Conservation (phyloP, 2,888 invertebrate species). For the Athalia circularis region DNA sequence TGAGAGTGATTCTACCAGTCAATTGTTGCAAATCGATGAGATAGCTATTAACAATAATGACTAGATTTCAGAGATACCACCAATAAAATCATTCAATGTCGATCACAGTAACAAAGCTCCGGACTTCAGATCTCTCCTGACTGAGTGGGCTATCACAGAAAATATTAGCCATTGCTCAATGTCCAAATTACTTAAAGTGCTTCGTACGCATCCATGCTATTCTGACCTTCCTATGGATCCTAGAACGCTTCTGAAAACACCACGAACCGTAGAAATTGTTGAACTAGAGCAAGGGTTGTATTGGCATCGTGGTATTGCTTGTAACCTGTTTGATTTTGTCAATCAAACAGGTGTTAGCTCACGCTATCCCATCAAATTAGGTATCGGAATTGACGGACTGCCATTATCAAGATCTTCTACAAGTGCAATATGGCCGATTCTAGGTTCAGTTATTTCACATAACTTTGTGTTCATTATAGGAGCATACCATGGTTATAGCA, state of each 20-base stretch:
- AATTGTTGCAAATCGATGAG: too few relatives aligned
- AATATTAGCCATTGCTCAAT: slow-evolving; percentile 8
- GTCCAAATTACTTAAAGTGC: slow-evolving; percentile 16
- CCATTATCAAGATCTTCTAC: slow-evolving; percentile 26
- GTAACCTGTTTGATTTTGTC: too few relatives aligned
- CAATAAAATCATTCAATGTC: too few relatives aligned
- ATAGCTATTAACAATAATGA: too few relatives aligned
- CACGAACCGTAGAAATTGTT: too few relatives aligned
- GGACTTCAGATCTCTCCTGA: slow-evolving; percentile 6
- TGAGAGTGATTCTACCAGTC: too few relatives aligned
- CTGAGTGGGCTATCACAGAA: slow-evolving; percentile 18
- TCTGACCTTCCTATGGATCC: slow-evolving; percentile 38
- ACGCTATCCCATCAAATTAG: slow-evolving; percentile 26
- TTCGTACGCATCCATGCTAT: slow-evolving; percentile 10
- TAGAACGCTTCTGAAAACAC: slow-evolving; percentile 45
- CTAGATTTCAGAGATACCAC: too few relatives aligned
- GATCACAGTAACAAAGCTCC: background rate
- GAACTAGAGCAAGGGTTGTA: too few relatives aligned
- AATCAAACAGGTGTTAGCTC: too few relatives aligned
- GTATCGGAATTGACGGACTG: slow-evolving; percentile 39
- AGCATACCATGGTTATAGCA: slow-evolving; percentile 47
- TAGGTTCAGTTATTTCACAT: slow-evolving; percentile 16
- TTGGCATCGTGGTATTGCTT: too few relatives aligned
- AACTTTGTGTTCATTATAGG: slow-evolving; percentile 27
- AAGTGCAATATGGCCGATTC: slow-evolving; percentile 29